These are phyloP conservation scores for Sebastiscus tertius DNA, from an alignment of 2,797 vertebrate species.

Conservation along the genomic window DNA sequence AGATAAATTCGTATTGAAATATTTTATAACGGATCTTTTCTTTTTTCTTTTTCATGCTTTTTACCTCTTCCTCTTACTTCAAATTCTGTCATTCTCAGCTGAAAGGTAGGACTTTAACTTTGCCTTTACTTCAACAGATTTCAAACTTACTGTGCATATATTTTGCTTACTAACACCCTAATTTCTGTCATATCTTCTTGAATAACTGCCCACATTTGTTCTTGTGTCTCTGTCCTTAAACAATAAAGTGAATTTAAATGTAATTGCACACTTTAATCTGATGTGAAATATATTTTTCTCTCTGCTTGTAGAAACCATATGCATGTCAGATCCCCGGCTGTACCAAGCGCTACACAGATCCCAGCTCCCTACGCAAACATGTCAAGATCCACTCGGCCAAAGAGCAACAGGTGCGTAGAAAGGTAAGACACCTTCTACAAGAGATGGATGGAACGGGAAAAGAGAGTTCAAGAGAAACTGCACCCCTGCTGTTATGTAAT, in stretches of 20 bases:
- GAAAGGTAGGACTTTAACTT: constrained; percentile 88
- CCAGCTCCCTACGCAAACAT: constrained; percentile 98
- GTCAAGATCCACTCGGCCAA: constrained; percentile 98
- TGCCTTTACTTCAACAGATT: constrained; percentile 50
- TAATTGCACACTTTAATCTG: neutral
- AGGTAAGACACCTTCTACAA: constrained; percentile 85
- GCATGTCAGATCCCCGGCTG: constrained; percentile 98
- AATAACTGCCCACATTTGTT: neutral
- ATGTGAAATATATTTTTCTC: neutral
- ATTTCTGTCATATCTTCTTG: neutral
- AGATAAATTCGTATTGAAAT: neutral
- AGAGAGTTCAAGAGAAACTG: neutral
- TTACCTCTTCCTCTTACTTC: constrained; percentile 73
- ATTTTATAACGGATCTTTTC: constrained; percentile 41
- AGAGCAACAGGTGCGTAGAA: constrained; percentile 96
- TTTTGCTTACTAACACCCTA: neutral
- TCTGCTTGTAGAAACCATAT: constrained; percentile 90
- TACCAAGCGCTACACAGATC: constrained; percentile 98
- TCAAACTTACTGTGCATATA: constrained; percentile 3
- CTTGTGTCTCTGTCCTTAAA: neutral
- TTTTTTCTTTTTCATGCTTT: constrained; percentile 65
- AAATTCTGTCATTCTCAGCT: constrained; percentile 88
- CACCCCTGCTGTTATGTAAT: neutral
- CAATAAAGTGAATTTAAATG: neutral
- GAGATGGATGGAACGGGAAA: neutral